These are phyloP conservation scores for Pyrgilauda ruficollis DNA, from an alignment of 2,113 vertebrate species.

Conservation along the genomic window DNA sequence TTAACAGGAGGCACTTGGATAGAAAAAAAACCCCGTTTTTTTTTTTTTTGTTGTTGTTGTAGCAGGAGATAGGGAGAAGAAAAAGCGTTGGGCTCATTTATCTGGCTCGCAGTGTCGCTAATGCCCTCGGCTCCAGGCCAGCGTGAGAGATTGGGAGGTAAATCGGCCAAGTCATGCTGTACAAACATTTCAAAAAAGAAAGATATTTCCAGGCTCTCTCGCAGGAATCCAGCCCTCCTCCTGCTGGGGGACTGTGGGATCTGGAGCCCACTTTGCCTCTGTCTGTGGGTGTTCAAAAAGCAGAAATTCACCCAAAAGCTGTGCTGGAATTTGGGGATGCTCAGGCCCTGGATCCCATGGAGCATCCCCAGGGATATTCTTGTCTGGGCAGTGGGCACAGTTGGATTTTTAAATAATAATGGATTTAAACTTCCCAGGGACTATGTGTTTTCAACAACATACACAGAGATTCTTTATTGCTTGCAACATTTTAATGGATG, in stretches of 20 bases:
- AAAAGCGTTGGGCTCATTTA: conserved; percentile 43
- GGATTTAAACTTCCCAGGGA: not conserved
- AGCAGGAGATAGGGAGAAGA: conserved; percentile 34
- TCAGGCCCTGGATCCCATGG: not conserved
- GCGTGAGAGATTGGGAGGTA: conserved; percentile 54
- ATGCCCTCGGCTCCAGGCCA: conserved; percentile 64
- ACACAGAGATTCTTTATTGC: not conserved
- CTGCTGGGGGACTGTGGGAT: not conserved
- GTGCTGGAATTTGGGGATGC: not conserved
- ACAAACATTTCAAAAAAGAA: conserved; percentile 58
- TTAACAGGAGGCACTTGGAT: not conserved
- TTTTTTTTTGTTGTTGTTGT: not conserved
- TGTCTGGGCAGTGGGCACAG: not conserved
- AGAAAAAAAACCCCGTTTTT: not conserved
- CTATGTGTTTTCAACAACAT: not conserved
- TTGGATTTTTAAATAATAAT: not conserved
- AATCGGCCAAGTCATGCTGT: conserved; percentile 57
- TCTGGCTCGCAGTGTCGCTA: conserved; percentile 43
- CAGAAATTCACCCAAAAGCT: not conserved
- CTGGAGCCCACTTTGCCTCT: not conserved
- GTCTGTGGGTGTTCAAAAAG: not conserved
- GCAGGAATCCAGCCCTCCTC: conserved; percentile 31
- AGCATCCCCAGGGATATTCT: not conserved
- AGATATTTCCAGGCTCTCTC: conserved; percentile 49
- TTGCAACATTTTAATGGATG: not conserved